These are phyloP conservation scores for Tetragnatha versicolor DNA, from an alignment of 1,140 invertebrate species.

Conservation along the genomic window DNA sequence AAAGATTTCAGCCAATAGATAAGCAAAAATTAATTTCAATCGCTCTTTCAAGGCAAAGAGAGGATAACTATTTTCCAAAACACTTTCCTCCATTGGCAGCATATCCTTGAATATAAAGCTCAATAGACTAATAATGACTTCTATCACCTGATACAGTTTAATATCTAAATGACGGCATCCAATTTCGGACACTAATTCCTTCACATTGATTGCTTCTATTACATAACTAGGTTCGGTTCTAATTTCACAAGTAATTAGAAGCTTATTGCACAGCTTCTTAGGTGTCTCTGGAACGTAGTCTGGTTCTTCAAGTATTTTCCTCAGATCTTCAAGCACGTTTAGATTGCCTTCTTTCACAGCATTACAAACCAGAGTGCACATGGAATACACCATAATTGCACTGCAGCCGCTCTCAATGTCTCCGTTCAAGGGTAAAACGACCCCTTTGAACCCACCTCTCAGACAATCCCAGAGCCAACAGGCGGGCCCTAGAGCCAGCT, in stretches of 20 bases:
- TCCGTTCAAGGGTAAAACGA: conserved; percentile 95
- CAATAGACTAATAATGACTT: too few species aligned
- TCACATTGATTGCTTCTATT: too few species aligned
- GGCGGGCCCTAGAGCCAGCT: conserved; percentile 85
- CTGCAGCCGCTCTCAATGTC: conserved; percentile 96
- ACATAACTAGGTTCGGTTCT: too few species aligned
- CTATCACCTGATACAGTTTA: too few species aligned
- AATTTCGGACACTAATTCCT: too few species aligned
- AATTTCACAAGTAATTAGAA: conserved; percentile 98
- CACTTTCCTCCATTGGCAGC: too few species aligned
- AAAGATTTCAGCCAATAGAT: too few species aligned
- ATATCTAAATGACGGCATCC: too few species aligned
- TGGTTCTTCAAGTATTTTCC: conserved; percentile 83
- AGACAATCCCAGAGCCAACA: conserved; percentile 99
- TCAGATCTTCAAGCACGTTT: conserved; percentile 77
- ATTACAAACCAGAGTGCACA: conserved; percentile 89
- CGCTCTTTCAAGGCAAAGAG: too few species aligned
- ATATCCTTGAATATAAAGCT: too few species aligned
- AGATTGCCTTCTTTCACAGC: conserved; percentile 79
- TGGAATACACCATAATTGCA: conserved; percentile 93
- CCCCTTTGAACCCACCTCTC: conserved; percentile 90
- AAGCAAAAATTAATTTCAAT: too few species aligned
- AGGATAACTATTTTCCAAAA: too few species aligned
- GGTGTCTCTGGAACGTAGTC: conserved; percentile 84
- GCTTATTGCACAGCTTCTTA: conserved; percentile 81